Conservation (phyloP, 2,797 vertebrate genomes). For the Schizothorax lantsangensis region DNA sequence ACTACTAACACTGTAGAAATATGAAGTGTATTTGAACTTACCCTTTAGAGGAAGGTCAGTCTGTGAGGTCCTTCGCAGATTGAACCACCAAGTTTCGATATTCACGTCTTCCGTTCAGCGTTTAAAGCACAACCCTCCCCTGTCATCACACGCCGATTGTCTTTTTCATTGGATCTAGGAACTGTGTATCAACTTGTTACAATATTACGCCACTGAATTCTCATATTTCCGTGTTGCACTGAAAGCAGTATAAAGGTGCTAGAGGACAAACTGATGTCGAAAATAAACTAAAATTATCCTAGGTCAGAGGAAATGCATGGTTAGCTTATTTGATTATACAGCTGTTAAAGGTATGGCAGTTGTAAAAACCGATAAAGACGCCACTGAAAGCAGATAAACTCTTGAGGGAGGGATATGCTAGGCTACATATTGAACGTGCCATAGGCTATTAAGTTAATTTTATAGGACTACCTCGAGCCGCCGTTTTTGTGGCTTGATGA, state of each 20-base stretch:
- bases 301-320: neutral
- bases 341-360: neutral
- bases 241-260: too few relatives aligned
- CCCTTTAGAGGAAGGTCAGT: slow-evolving; percentile 28
- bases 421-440: neutral
- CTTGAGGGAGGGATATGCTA: neutral
- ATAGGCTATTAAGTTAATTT: neutral
- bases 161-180: slow-evolving; percentile 60
- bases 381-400: neutral
- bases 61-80: neutral
- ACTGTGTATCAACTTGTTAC: slow-evolving; percentile 46
- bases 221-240: slow-evolving; percentile 1
- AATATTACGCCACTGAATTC: neutral
- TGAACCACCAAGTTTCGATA: slow-evolving; percentile 25
- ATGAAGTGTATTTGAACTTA: slow-evolving; percentile 10
- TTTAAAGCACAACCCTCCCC: neutral
- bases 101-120: slow-evolving; percentile 37
- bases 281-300: neutral
- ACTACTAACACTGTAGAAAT: neutral
- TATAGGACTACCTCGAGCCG: neutral
- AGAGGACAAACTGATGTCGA: neutral
- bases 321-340: neutral
- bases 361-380: slow-evolving; percentile 2
- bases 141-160: neutral
- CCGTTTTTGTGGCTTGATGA: neutral